These are phyloP conservation scores for Altica lythri DNA, from an alignment of 2,888 invertebrate genomes.

Conservation along the genomic window DNA sequence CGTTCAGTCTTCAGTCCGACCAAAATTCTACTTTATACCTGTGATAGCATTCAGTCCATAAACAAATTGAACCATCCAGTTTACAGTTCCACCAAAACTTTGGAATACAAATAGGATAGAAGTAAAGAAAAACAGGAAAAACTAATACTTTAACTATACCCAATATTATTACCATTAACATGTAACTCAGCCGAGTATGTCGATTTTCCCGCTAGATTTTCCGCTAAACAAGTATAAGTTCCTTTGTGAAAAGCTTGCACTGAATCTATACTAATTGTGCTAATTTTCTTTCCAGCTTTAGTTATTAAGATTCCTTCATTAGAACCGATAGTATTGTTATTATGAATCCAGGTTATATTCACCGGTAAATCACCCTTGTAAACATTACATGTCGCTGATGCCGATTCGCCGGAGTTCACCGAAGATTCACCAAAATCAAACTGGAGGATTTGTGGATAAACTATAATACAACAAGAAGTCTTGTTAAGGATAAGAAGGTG, in stretches of 20 bases:
- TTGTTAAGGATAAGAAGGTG: not conserved
- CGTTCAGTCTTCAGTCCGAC: no score
- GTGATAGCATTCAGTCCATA: no score
- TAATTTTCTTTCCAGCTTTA: constrained; percentile 59
- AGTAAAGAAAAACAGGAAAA: no score
- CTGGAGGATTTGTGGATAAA: constrained; percentile 62
- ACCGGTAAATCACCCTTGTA: constrained; percentile 74
- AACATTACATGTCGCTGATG: constrained; percentile 70
- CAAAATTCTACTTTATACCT: no score
- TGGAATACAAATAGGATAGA: no score
- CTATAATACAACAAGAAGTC: constrained; percentile 34
- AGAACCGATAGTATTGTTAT: constrained; percentile 55
- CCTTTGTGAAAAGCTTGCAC: constrained; percentile 71
- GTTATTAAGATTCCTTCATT: constrained; percentile 52
- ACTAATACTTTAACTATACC: no score
- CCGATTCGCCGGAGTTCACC: constrained; percentile 71
- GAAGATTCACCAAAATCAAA: constrained; percentile 63
- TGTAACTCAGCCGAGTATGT: constrained; percentile 62
- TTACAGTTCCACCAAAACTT: no score
- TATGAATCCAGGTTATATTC: constrained; percentile 67
- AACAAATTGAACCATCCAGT: no score
- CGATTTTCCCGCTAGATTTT: constrained; percentile 69
- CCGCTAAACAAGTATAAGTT: constrained; percentile 76
- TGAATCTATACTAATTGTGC: constrained; percentile 67
- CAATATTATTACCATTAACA: constrained; percentile 68